Base-by-base conservation (phyloP, 2,797 vertebrate genomes). In the Propithecus perrieri region DNA sequence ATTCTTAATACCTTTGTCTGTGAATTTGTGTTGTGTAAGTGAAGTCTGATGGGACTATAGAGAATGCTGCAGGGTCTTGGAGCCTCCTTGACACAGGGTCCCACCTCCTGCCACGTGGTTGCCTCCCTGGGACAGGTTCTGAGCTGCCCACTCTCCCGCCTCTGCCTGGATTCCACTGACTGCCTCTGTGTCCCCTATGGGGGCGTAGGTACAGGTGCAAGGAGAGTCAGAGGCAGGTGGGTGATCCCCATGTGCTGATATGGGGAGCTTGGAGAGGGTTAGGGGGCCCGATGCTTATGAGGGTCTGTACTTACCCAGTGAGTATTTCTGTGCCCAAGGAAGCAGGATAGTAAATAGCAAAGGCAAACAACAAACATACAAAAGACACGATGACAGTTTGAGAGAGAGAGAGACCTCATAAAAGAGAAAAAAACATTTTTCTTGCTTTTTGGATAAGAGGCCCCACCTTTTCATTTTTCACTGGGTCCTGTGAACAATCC, bases 11-110 rank as follows among this genome's bases (percentile, higher is more conserved):
- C n/a, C 50, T 80, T 76, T 71, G n/a, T 69, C 17, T 15, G 80
- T 85, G 41, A 41, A 72, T 81, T n/a, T 88, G 41, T 59, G 48
- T 55, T 75, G 84, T 50, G 20, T 41, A 91, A 61, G 6, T 43
- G 65, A 50, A 65, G 17, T 81, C 53, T 11, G 18, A 59, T 38
- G 53, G 38, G 30, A 33, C 41, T 4, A 38, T 14, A 26, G 48
- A 48, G 8, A 12, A 11, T 61, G 48, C 0, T 7, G 28, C 1
- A 0, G 57, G 30, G 46, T 7, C 20, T 63, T 80, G 65, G 83
- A 46, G 9, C 10, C 65, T 65, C 46, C 17, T 84, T 69, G 28
- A 69, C 22, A 53, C 20, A 35, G 0, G 0, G 14, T 18, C 9
- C 41, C 33, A 24, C 65, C 75, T 79, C 35, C 18, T 69, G 71